Base-by-base conservation (phyloP, 2,888 invertebrate species). In the Mellilla xanthometata region DNA sequence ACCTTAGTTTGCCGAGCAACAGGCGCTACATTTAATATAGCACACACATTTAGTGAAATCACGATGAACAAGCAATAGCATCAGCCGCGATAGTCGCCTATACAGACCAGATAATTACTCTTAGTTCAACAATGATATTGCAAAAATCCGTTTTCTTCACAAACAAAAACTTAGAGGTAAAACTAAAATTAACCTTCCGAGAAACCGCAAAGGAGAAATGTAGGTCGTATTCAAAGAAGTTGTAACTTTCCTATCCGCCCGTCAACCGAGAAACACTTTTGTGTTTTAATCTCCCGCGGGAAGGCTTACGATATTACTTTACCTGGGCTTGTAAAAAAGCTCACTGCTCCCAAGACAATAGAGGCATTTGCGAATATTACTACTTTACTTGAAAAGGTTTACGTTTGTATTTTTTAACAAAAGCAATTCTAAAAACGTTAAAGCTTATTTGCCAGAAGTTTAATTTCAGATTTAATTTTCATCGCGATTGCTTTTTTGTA, bases 271-370 rank as follows among this genome's bases (percentile, higher is more conserved):
- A 9, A 34, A 28, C 24, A 43, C 28, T 33, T 19, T 36, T 23
- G 27, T 29, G 36, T 33, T 41, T 41, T 32, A 47, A 28, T 41
- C 28, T 36, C 40, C 36, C 36, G 3, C n/a, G 32, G 41, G 32
- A n/a, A 31, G 11, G 31, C 22, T 34, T 39, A 27, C 12, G 27
- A 26, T 30, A 39, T 24, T 36, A 26, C 36, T 35, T 40, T 40
- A 40, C 35, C 40, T 26, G 35, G 35, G 24, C 27, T 27, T 23
- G 39, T 10, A 34, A 29, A 45, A 39, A 36, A 26, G 39, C 27
- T 31, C 27, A 15, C 24, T n/a, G 34, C 19, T 46, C 40, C 35
- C 40, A 2, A 7, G 45, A 32, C 35, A 36, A 39, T 40, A 27
- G 10, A 10, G 12, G 36, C 22, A 36, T 36, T 46, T 35, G 12